Conservation (phyloP, 2,113 vertebrate genomes). For the Leptocoma aspasia region DNA sequence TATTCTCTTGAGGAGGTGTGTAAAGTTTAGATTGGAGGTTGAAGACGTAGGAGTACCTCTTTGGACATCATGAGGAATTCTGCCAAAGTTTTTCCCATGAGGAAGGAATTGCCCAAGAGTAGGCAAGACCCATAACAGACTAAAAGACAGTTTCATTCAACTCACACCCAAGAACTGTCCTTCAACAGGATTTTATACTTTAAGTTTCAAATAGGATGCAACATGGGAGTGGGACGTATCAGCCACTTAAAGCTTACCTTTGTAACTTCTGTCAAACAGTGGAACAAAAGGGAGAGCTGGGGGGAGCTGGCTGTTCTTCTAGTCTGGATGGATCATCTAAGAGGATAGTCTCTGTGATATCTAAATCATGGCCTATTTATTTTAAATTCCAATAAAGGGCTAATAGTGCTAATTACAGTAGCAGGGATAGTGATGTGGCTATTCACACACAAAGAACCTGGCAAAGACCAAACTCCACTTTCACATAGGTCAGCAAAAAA, state of each 20-base stretch:
- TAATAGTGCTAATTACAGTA: conserved; percentile 32
- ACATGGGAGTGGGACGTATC: not conserved
- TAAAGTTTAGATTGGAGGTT: not conserved
- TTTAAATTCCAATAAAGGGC: conserved; percentile 25
- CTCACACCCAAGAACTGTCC: not conserved
- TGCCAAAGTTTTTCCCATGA: not conserved
- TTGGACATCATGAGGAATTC: not conserved
- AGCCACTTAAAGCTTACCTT: not conserved
- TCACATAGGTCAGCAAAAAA: conserved; percentile 14
- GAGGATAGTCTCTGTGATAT: not conserved
- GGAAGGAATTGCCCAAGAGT: not conserved
- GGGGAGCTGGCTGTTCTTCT: not conserved
- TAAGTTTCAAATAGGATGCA: not conserved
- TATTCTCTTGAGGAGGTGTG: too few relatives aligned
- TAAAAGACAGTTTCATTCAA: not conserved
- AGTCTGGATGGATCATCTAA: not conserved
- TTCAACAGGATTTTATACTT: not conserved
- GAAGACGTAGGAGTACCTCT: not conserved
- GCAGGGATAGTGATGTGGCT: not conserved
- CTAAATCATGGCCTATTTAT: conserved; percentile 26
- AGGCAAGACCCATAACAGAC: not conserved
- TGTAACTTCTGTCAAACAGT: not conserved
- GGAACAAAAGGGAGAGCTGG: not conserved
- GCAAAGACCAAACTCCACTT: conserved; percentile 16
- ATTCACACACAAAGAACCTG: conserved; percentile 30